Evolutionary conservation across 1,140 invertebrate species (phyloP).

Genomic region (Brevipalpus yothersi): DNA sequence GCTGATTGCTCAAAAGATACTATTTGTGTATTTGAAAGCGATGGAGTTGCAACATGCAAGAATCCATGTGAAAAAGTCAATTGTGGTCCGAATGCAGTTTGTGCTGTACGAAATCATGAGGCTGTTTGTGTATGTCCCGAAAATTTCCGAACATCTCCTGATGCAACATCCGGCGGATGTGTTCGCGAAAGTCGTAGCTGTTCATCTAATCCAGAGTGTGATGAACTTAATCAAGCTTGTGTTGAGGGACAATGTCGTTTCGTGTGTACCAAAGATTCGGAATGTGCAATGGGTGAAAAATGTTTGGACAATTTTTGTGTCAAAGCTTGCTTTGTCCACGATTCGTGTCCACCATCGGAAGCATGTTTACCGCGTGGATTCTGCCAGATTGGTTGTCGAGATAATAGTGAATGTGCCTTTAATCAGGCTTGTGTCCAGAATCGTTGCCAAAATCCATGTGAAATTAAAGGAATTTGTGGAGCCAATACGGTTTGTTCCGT

Average conservation of each 20-base stretch:
- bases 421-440: slow-evolving; percentile 51
- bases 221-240: slow-evolving; percentile 36
- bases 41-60: slow-evolving; percentile 11
- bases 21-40: slow-evolving; percentile 20
- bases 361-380: no score
- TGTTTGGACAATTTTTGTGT: slow-evolving; percentile 42
- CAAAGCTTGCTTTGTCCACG: no score
- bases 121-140: slow-evolving; percentile 48
- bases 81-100: slow-evolving; percentile 49
- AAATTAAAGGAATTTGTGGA: slow-evolving; percentile 44
- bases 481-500: no score
- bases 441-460: slow-evolving; percentile 55
- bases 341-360: no score
- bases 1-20: slow-evolving; percentile 37
- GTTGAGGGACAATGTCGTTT: slow-evolving; percentile 52
- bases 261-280: slow-evolving; percentile 43
- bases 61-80: slow-evolving; percentile 5
- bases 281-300: slow-evolving; percentile 51
- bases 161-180: slow-evolving; percentile 32
- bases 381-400: no score
- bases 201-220: slow-evolving; percentile 42
- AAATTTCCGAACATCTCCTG: slow-evolving; percentile 18
- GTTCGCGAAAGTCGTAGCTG: slow-evolving; percentile 38
- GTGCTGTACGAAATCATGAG: slow-evolving; percentile 46
- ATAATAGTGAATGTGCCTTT: no score